Conservation (phyloP, 2,888 invertebrate species). For the Lepidochrysops patricia region DNA sequence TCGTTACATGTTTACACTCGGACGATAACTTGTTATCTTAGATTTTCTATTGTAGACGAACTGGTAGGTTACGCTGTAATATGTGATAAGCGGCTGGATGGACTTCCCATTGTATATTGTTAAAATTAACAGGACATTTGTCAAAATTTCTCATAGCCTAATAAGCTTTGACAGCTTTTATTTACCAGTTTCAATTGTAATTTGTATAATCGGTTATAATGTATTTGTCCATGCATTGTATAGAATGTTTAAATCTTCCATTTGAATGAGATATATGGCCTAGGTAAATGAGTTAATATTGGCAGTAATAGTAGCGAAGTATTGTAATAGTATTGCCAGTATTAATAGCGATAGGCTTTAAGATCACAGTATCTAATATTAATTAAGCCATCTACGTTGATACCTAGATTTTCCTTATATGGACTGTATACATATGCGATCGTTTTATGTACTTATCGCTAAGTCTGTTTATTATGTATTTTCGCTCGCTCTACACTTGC, state of each 20-base stretch:
- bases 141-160: too few relatives aligned
- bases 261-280: slow-evolving; percentile 15
- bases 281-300: slow-evolving; percentile 9
- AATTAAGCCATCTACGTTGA: slow-evolving; percentile 55
- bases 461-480: slow-evolving; percentile 19
- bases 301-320: neutral
- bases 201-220: slow-evolving; percentile 48
- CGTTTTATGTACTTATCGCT: slow-evolving; percentile 57
- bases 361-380: slow-evolving; percentile 36
- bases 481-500: neutral
- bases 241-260: slow-evolving; percentile 42
- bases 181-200: slow-evolving; percentile 44
- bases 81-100: slow-evolving; percentile 74
- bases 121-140: too few relatives aligned
- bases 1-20: slow-evolving; percentile 60
- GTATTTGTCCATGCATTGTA: slow-evolving; percentile 38
- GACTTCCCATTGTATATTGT: slow-evolving; percentile 41
- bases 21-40: slow-evolving; percentile 61
- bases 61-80: slow-evolving; percentile 61
- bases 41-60: slow-evolving; percentile 71
- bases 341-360: slow-evolving; percentile 2
- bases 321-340: slow-evolving; percentile 9
- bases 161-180: slow-evolving; percentile 42
- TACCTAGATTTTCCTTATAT: slow-evolving; percentile 46
- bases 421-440: slow-evolving; percentile 29